A percentile compares a stretch with the other conserved stretches of the same genome.
Conservation (phyloP, 2,797 vertebrate species). For the Melanitta fusca region DNA sequence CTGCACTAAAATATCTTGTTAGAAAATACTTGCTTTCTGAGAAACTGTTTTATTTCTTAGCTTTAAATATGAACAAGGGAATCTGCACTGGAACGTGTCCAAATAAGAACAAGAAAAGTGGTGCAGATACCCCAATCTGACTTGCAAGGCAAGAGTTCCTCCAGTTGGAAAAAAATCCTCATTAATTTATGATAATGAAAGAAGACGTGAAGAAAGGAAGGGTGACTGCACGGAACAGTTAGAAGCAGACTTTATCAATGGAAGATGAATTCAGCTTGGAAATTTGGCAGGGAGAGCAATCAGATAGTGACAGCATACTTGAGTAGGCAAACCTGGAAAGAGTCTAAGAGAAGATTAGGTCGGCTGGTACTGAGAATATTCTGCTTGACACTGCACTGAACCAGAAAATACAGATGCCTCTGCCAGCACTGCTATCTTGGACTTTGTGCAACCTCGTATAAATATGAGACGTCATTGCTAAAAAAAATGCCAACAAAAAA, state of each 20-base stretch:
- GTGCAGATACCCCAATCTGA: background rate
- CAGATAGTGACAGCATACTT: constrained; percentile 39
- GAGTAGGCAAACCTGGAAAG: constrained; percentile 56
- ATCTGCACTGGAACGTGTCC: background rate
- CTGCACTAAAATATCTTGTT: background rate
- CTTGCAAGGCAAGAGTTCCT: background rate
- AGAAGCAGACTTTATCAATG: constrained; percentile 36
- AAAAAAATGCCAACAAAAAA: background rate
- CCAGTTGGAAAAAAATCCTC: background rate
- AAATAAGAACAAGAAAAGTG: background rate
- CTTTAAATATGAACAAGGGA: background rate
- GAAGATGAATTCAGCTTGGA: constrained; percentile 38
- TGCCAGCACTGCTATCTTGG: background rate
- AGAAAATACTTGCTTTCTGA: background rate
- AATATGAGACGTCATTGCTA: background rate
- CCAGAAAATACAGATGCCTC: background rate
- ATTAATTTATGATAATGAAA: background rate
- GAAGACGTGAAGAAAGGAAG: background rate
- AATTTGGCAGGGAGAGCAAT: constrained; percentile 62
- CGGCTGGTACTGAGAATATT: constrained; percentile 9
- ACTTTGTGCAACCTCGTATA: background rate
- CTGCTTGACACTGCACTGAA: background rate
- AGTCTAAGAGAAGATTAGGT: constrained; percentile 39
- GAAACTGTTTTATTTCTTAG: background rate
- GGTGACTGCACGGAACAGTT: background rate